These are phyloP conservation scores for Mystacornis crossleyi DNA, from an alignment of 2,113 vertebrate species.

Conservation along the genomic window DNA sequence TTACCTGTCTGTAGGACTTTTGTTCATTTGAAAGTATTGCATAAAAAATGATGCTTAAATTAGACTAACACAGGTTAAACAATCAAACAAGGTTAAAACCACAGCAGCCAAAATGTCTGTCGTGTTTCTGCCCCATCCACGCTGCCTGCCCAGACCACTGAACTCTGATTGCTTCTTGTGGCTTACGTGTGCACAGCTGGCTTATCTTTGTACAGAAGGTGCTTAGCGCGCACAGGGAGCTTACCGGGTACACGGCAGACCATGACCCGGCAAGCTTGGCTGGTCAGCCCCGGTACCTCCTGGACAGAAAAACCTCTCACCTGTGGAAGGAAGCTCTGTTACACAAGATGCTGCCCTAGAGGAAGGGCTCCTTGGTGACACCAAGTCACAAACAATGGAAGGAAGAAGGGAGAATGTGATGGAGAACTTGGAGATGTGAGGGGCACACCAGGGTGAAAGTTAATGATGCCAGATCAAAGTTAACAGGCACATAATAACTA, in stretches of 20 bases:
- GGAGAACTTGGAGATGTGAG: background rate
- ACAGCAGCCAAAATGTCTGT: background rate
- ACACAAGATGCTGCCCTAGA: background rate
- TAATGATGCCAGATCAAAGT: background rate
- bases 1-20: background rate
- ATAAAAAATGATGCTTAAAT: background rate
- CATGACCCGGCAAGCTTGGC: rapidly evolving
- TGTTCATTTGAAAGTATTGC: background rate
- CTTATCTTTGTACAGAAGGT: background rate
- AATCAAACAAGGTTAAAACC: background rate
- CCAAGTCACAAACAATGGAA: background rate
- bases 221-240: rapidly evolving
- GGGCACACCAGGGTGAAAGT: background rate
- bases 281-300: background rate
- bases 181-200: background rate
- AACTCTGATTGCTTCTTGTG: background rate
- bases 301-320: background rate
- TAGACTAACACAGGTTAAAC: background rate
- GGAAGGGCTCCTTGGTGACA: background rate
- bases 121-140: background rate
- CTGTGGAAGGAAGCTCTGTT: background rate
- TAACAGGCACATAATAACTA: background rate
- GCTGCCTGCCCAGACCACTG: background rate
- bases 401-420: background rate
- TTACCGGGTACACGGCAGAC: rapidly evolving